Percentiles rank a stretch among this genome's conserved stretches.
These are phyloP conservation scores for Eledona agricola DNA, from an alignment of 2,888 invertebrate species.

Conservation along the genomic window DNA sequence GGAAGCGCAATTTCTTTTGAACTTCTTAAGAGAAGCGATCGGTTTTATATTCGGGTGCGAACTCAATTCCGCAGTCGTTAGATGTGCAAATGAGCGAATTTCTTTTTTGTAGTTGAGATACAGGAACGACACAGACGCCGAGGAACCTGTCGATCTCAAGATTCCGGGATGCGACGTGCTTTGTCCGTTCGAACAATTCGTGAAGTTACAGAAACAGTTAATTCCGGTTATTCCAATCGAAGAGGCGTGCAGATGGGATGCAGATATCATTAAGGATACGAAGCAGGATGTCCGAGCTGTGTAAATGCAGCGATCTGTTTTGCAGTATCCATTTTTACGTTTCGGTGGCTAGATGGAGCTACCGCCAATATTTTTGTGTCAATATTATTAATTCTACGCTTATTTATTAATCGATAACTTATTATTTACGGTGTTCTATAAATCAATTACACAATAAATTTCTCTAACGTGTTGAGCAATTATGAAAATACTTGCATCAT, in stretches of 20 bases:
- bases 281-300: no score
- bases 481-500: no score
- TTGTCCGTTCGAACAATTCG: slow-evolving; percentile 44
- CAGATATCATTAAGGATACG: background rate
- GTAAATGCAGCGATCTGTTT: no score
- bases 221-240: slow-evolving; percentile 33
- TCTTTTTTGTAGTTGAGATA: slow-evolving; percentile 46
- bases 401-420: no score
- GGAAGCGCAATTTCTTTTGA: slow-evolving; percentile 51
- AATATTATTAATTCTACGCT: no score
- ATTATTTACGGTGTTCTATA: no score
- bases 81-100: background rate
- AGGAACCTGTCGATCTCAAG: slow-evolving; percentile 40
- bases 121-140: slow-evolving; percentile 40
- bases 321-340: no score
- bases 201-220: slow-evolving; percentile 26
- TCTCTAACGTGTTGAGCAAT: no score
- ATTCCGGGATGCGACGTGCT: slow-evolving; percentile 47
- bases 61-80: background rate
- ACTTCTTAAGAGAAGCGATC: slow-evolving; percentile 39
- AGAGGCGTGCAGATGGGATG: slow-evolving; percentile 32
- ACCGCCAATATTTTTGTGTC: no score
- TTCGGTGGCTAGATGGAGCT: no score
- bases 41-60: slow-evolving; percentile 45
- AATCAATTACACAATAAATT: no score